These are phyloP conservation scores for Platorchestia sp. DNA, from an alignment of 1,140 invertebrate species.

Conservation along the genomic window DNA sequence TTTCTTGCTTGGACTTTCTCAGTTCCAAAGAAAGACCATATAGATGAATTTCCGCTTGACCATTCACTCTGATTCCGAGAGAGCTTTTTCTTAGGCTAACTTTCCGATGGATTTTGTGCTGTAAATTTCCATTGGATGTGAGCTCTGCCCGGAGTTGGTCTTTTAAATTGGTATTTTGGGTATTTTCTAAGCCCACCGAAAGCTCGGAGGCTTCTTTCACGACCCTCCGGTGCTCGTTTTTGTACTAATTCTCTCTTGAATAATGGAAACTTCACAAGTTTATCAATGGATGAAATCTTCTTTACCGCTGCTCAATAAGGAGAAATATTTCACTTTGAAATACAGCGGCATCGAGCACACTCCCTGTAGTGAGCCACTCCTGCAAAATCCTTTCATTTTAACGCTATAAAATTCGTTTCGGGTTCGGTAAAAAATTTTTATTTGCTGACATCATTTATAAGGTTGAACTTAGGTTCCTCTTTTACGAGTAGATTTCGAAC, in stretches of 20 bases:
- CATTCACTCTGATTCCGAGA: conserved; percentile 51
- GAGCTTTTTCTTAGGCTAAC: conserved; percentile 46
- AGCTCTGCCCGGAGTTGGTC: neutral
- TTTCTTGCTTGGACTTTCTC: conserved; percentile 51
- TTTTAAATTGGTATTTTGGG: conserved; percentile 10
- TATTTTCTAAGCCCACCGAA: neutral
- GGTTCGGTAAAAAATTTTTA: neutral
- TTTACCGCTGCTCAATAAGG: neutral
- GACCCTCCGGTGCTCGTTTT: neutral
- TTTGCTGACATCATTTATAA: neutral
- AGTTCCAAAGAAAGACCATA: conserved; percentile 53
- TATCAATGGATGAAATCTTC: neutral
- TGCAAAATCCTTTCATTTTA: neutral
- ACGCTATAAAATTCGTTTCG: neutral
- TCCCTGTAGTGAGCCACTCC: neutral
- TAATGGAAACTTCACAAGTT: neutral
- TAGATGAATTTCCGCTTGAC: conserved; percentile 54
- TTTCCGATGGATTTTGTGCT: conserved; percentile 40
- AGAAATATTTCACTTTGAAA: neutral
- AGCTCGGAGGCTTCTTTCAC: neutral
- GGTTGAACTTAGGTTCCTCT: too few species aligned
- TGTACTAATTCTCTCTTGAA: neutral
- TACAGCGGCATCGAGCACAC: neutral
- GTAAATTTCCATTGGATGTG: conserved; percentile 46
- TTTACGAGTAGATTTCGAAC: too few species aligned